Conservation (phyloP, 2,888 invertebrate species). For the Aricia artaxerxes region DNA sequence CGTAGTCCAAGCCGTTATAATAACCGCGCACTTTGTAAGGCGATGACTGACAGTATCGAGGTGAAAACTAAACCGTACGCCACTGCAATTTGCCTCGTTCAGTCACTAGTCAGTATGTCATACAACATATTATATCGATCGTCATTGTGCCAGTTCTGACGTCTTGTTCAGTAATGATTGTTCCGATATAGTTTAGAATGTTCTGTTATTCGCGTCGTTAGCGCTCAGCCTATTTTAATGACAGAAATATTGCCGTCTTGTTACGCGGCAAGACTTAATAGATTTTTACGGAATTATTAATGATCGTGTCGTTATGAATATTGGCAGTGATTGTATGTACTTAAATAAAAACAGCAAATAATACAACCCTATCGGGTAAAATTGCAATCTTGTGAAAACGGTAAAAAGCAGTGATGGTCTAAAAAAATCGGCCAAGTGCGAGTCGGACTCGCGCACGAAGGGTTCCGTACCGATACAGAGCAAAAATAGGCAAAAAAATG, state of each 20-base stretch:
- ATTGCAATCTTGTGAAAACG: no score
- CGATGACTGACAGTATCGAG: conserved; percentile 3
- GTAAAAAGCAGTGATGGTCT: no score
- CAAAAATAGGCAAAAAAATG: no score
- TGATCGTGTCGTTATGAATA: no score
- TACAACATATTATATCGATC: conserved; percentile 27
- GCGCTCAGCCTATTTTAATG: conserved; percentile 6
- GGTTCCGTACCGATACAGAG: no score
- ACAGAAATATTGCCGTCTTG: background rate
- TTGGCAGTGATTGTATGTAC: no score
- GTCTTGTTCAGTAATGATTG: conserved; percentile 10
- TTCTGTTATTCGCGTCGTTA: conserved; percentile 16
- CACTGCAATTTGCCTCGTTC: conserved; percentile 22
- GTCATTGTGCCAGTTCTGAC: conserved; percentile 25
- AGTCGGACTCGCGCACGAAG: no score
- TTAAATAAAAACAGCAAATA: no score
- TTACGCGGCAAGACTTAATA: background rate
- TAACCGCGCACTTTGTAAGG: background rate
- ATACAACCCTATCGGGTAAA: no score
- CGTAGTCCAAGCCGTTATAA: conserved; percentile 12
- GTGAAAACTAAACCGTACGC: conserved; percentile 19
- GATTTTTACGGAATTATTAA: background rate
- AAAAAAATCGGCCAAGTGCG: no score
- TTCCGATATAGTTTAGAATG: conserved; percentile 12
- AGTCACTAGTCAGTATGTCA: conserved; percentile 21